Base-by-base conservation (phyloP, 2,888 invertebrate genomes). In the Cecidostiba fungosa region DNA sequence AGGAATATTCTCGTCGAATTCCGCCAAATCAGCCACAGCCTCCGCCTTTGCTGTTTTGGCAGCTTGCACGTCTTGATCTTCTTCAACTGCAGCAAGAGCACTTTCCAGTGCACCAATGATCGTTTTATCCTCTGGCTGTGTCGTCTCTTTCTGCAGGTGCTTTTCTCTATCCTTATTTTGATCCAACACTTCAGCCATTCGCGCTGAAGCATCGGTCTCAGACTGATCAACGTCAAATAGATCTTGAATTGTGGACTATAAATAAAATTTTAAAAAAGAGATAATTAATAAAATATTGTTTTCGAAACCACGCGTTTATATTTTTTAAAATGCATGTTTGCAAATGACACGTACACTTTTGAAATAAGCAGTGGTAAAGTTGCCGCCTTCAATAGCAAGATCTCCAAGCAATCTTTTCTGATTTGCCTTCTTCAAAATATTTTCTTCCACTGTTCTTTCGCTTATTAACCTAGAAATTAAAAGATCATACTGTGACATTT, bases 381-480 rank as follows among this genome's bases (percentile, higher is more conserved):
- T 99, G 12, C 99, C 99, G 89, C 98, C 98, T 94, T 99, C 99
- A 92, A 99, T 99, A 76, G 99, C 99, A 92, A 99, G 95, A 94
- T 99, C 98, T 79, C 99, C 99, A 43, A 99, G 95, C 92, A 98
- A 95, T 87, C 99, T 95, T 94, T 99, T 99, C 94, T 99, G 99
- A 94, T 98, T 98, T 4, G 99, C 99, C 94, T 99, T 99, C 94
- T 98, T 99, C 91, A 99, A 94, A 91, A 99, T 99, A 94, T 99
- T 99, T 94, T 99, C 99, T 95, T 99, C 99, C 70, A 99, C 97
- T 14, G 99, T 99, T 94, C 96, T 97, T 93, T 99, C 98, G 92
- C 99, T 98, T 86, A 99, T 97, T 90, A 99, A 95, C 87, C 99
- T 97, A 89, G 26, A 93, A 92, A 72, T 43, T 8, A 0, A 69